Conservation (phyloP, 1,140 invertebrate genomes). For the Tetramorium simillimum region DNA sequence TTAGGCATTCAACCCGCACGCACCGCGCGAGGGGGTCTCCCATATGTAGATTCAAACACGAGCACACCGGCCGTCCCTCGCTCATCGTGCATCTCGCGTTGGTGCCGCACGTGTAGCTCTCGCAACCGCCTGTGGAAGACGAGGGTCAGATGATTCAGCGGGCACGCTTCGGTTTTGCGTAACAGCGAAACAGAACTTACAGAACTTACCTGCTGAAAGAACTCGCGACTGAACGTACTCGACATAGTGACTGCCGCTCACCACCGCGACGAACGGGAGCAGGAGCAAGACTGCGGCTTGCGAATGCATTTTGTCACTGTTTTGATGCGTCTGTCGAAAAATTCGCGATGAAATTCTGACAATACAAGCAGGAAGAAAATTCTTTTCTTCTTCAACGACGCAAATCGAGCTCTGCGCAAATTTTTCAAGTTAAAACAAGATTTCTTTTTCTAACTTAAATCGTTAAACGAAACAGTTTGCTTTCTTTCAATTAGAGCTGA, state of each 20-base stretch:
- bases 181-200: background rate
- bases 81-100: slow-evolving; percentile 85
- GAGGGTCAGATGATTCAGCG: background rate
- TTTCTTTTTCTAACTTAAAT: background rate
- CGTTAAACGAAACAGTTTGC: background rate
- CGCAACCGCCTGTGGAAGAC: slow-evolving; percentile 77
- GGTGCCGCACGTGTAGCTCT: slow-evolving; percentile 83
- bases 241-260: slow-evolving; percentile 55
- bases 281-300: slow-evolving; percentile 75
- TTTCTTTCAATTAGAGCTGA: background rate
- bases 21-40: slow-evolving; percentile 87
- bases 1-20: slow-evolving; percentile 85
- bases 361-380: background rate
- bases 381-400: background rate
- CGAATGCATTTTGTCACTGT: slow-evolving; percentile 61
- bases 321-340: background rate
- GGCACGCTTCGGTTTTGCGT: background rate
- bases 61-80: slow-evolving; percentile 86
- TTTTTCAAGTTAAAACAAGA: background rate
- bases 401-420: background rate
- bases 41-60: slow-evolving; percentile 87
- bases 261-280: slow-evolving; percentile 14
- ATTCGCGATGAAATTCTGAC: background rate
- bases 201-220: slow-evolving; percentile 66
- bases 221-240: slow-evolving; percentile 68